These are phyloP conservation scores for Aromia moschata DNA, from an alignment of 2,888 invertebrate species.

Conservation along the genomic window DNA sequence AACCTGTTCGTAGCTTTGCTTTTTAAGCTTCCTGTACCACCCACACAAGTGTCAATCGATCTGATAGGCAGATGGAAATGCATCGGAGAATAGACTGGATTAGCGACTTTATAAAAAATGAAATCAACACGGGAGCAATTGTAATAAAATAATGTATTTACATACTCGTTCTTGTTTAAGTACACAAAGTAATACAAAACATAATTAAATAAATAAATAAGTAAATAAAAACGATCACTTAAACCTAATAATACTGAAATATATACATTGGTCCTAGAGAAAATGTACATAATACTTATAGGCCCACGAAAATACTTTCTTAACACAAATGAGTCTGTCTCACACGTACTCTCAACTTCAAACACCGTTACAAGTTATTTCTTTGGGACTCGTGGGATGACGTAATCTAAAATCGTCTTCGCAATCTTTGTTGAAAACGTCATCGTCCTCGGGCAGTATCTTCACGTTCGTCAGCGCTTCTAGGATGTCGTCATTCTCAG, in stretches of 20 bases:
- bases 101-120: neutral
- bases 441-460: conserved; percentile 42
- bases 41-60: too few species aligned
- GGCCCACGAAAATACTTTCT: conserved; percentile 2
- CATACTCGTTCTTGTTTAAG: conserved; percentile 4
- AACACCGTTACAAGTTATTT: conserved; percentile 47
- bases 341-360: conserved; percentile 22
- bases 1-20: too few species aligned
- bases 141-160: conserved; percentile 23
- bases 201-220: conserved; percentile 27
- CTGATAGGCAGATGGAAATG: too few species aligned
- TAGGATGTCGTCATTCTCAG: conserved; percentile 45
- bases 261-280: conserved; percentile 29
- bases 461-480: conserved; percentile 43
- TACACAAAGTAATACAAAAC: conserved; percentile 23
- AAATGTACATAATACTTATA: conserved; percentile 24
- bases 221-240: conserved; percentile 26
- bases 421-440: conserved; percentile 48
- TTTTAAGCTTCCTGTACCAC: too few species aligned
- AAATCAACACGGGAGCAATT: neutral
- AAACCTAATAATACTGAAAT: conserved; percentile 35
- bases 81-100: neutral
- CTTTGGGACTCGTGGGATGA: conserved; percentile 38
- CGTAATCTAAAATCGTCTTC: conserved; percentile 44
- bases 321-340: conserved; percentile 9